Evolutionary conservation across 1,140 invertebrate genomes (phyloP).

Genomic region (Mesaphorura yosii): DNA sequence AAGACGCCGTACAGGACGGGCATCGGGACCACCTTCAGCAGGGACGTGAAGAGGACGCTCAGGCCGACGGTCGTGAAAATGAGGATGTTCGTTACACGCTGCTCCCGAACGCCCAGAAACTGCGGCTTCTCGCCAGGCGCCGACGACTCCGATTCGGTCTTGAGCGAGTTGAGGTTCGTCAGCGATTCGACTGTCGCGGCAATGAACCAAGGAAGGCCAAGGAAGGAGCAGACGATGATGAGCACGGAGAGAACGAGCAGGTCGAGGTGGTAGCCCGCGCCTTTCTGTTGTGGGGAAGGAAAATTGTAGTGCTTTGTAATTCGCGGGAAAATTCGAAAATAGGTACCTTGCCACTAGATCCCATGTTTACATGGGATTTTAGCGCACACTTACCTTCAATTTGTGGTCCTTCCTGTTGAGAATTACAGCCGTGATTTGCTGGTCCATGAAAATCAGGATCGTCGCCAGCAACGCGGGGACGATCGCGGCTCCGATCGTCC

Average conservation of each 20-base stretch:
- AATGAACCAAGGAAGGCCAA: slow-evolving; percentile 42
- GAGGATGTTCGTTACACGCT: slow-evolving; percentile 36
- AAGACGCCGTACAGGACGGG: slow-evolving; percentile 54
- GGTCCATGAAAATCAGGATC: slow-evolving; percentile 40
- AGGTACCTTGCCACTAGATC: not conserved
- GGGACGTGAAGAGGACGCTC: slow-evolving; percentile 36
- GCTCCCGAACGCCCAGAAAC: slow-evolving; percentile 40
- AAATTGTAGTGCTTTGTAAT: too few relatives aligned
- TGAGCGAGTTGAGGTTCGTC: slow-evolving; percentile 36
- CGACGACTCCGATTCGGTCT: slow-evolving; percentile 33
- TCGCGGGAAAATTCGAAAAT: not conserved
- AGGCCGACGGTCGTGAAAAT: slow-evolving; percentile 37
- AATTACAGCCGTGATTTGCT: slow-evolving; percentile 40
- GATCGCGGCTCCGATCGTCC: slow-evolving; percentile 31
- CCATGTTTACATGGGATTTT: not conserved
- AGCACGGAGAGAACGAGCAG: slow-evolving; percentile 36
- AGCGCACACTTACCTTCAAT: slow-evolving; percentile 32
- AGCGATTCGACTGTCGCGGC: slow-evolving; percentile 38
- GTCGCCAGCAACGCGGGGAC: slow-evolving; percentile 35
- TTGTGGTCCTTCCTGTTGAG: slow-evolving; percentile 41
- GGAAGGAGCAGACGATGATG: slow-evolving; percentile 37
- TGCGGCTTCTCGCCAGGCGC: slow-evolving; percentile 37
- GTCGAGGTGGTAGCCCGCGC: slow-evolving; percentile 40
- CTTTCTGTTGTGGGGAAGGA: slow-evolving; percentile 34
- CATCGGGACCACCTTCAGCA: slow-evolving; percentile 39